Evolutionary conservation across 2,888 invertebrate species (phyloP).

Genomic region (Bombylius major): DNA sequence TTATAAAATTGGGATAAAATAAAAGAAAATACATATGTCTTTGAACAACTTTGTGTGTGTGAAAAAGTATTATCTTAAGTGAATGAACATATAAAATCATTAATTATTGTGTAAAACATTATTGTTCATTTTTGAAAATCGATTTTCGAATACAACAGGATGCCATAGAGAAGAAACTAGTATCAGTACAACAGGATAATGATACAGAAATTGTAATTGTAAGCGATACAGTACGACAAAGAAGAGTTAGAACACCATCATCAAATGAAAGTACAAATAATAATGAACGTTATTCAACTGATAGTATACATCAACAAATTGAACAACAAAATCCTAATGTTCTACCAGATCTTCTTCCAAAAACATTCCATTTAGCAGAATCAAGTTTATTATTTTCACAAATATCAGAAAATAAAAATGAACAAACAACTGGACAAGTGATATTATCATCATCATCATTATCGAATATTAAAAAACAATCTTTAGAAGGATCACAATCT

Average conservation of each 20-base stretch:
- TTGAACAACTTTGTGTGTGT: too few species aligned
- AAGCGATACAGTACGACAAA: conserved; percentile 50
- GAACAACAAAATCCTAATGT: conserved; percentile 28
- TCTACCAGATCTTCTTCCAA: conserved; percentile 40
- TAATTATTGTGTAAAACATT: too few species aligned
- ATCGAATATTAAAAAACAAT: conserved; percentile 1
- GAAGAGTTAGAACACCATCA: conserved; percentile 34
- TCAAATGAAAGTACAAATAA: conserved; percentile 28
- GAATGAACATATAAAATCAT: too few species aligned
- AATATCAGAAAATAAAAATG: conserved; percentile 42
- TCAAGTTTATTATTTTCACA: conserved; percentile 57
- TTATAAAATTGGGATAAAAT: too few species aligned
- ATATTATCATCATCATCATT: background rate
- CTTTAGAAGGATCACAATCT: conserved; percentile 13
- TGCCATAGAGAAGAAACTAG: conserved; percentile 3
- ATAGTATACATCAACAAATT: conserved; percentile 11
- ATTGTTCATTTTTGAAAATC: too few species aligned
- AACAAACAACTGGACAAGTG: background rate
- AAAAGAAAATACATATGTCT: too few species aligned
- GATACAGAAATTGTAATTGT: conserved; percentile 46
- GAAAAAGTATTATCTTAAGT: too few species aligned
- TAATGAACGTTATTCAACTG: conserved; percentile 18
- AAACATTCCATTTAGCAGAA: conserved; percentile 51
- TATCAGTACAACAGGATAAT: conserved; percentile 14
- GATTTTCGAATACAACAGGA: conserved; percentile 7